These are phyloP conservation scores for Sus scrofa DNA, from an alignment of 2,113 vertebrate species.

Conservation along the genomic window DNA sequence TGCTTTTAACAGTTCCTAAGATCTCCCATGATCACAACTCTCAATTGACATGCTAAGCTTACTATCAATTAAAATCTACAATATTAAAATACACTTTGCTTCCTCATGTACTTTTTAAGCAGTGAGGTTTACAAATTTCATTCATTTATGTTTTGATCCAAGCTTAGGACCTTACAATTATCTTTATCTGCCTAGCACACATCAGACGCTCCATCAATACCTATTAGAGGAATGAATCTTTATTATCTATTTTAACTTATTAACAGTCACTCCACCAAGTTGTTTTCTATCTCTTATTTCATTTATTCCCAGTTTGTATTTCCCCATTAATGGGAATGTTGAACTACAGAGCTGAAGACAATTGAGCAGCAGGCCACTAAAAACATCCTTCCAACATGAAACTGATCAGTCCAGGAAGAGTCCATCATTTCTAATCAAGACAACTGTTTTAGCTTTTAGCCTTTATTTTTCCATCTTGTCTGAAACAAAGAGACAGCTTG, in stretches of 20 bases:
- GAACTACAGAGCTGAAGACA: neutral
- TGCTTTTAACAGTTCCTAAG: neutral
- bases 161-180: slow-evolving; percentile 5
- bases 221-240: neutral
- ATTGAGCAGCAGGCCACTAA: neutral
- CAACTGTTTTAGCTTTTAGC: slow-evolving; percentile 38
- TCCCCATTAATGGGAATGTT: neutral
- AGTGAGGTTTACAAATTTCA: neutral
- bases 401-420: neutral
- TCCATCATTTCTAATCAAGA: slow-evolving; percentile 5
- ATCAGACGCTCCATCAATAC: neutral
- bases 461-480: neutral
- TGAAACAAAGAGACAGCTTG: slow-evolving; percentile 15
- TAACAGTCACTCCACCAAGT: neutral
- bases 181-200: neutral
- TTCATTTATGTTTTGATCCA: slow-evolving; percentile 13
- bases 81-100: slow-evolving; percentile 2
- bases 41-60: neutral
- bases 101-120: neutral
- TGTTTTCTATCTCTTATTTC: slow-evolving; percentile 17
- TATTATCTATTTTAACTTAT: neutral
- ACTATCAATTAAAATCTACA: neutral
- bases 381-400: neutral
- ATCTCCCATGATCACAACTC: neutral
- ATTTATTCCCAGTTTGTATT: neutral